Evolutionary conservation across 1,140 invertebrate genomes (phyloP).

Genomic region (Brachionus calyciflorus): DNA sequence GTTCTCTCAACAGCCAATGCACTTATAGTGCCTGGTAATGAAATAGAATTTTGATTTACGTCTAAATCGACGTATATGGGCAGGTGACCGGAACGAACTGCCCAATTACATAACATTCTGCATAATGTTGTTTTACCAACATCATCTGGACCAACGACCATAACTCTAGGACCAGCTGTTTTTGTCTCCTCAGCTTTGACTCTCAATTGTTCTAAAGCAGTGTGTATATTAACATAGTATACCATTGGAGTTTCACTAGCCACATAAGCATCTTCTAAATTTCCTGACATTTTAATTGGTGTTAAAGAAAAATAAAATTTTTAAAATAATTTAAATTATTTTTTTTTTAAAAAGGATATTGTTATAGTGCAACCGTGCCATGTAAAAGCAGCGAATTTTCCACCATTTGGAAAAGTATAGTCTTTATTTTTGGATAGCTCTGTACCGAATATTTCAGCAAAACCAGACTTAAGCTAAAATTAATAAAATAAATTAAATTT

Average conservation of each 20-base stretch:
- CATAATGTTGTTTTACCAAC: conserved; percentile 91
- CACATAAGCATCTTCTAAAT: conserved; percentile 58
- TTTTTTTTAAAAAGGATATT: conserved; percentile 62
- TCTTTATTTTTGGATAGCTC: conserved; percentile 88
- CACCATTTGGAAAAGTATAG: conserved; percentile 82
- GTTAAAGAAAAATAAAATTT: too few relatives aligned
- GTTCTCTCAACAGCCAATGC: conserved; percentile 84
- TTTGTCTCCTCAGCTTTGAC: conserved; percentile 72
- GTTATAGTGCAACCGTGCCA: conserved; percentile 80
- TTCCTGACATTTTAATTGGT: conserved; percentile 41
- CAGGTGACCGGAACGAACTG: conserved; percentile 66
- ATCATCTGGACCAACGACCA: conserved; percentile 89
- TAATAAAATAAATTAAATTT: not conserved
- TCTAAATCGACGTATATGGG: conserved; percentile 92
- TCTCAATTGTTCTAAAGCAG: conserved; percentile 83
- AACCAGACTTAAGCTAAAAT: conserved; percentile 74
- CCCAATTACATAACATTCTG: conserved; percentile 77
- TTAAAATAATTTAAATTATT: too few relatives aligned
- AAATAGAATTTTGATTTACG: conserved; percentile 76
- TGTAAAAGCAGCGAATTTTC: conserved; percentile 91
- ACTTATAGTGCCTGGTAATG: conserved; percentile 84
- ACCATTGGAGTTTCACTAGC: conserved; percentile 94
- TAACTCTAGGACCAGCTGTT: conserved; percentile 62
- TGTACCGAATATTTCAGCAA: conserved; percentile 93
- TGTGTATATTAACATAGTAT: conserved; percentile 90